A percentile compares a stretch with the other conserved stretches of the same genome.
phyloP scores from a whole-genome alignment of 2,113 vertebrate species.

The Nibea coibor region DNA sequence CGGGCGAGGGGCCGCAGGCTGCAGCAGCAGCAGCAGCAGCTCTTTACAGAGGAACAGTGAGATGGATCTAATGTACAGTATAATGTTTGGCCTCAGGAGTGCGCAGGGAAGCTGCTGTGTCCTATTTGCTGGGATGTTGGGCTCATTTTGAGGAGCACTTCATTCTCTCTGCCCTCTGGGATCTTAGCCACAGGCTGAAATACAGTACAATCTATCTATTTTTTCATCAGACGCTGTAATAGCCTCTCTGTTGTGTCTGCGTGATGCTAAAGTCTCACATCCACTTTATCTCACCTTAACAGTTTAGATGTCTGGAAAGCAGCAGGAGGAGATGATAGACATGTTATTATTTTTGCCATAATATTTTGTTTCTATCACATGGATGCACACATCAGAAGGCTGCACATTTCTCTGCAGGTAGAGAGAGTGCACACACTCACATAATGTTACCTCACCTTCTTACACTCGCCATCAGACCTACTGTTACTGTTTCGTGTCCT shows the following conservation, averaged over 20 bases:
- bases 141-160: conserved; percentile 57
- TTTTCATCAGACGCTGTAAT: conserved; percentile 50
- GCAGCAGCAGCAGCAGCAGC: conserved; percentile 30
- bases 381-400: conserved; percentile 2
- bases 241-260: conserved; percentile 41
- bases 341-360: conserved; percentile 15
- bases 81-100: conserved; percentile 63
- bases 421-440: accelerated
- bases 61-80: conserved; percentile 40
- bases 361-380: conserved; percentile 7
- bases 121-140: conserved; percentile 50
- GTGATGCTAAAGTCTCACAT: conserved; percentile 12
- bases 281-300: conserved; percentile 44
- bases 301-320: conserved; percentile 23
- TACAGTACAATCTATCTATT: conserved; percentile 47
- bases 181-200: conserved; percentile 55
- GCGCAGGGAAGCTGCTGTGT: conserved; percentile 32
- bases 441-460: background rate
- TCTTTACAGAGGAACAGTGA: conserved; percentile 16
- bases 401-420: background rate
- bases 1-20: background rate
- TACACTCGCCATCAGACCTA: background rate
- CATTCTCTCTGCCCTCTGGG: conserved; percentile 59
- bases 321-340: conserved; percentile 27
- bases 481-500: background rate